phyloP scores from a whole-genome alignment of 37 sponge, comb jelly and placozoan species.

The Hexactinellida sp. region DNA sequence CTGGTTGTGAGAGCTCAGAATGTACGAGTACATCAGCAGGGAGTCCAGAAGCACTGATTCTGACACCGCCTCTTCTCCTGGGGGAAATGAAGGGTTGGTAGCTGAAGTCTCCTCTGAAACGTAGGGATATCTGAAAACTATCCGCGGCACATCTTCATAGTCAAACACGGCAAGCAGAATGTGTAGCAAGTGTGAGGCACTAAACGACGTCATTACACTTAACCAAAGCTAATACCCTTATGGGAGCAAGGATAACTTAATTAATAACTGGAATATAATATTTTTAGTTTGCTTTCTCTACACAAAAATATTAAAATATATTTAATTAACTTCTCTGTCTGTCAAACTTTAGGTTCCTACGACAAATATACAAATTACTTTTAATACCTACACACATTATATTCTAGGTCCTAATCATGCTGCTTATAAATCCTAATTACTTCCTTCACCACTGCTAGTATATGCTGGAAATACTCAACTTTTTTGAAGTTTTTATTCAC shows the following conservation, averaged over 20 bases:
- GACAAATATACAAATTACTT: neutral
- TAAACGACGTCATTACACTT: slow-evolving; percentile 2
- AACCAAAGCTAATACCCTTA: no score
- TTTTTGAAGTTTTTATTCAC: neutral
- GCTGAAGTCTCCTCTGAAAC: neutral
- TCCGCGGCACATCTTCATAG: neutral
- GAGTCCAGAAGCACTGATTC: neutral
- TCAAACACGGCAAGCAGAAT: neutral
- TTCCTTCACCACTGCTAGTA: neutral
- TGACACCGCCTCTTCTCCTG: neutral
- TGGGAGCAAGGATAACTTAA: no score
- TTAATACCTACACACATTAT: no score
- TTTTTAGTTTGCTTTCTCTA: no score
- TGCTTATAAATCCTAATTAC: neutral
- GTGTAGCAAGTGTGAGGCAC: neutral
- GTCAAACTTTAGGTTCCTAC: no score
- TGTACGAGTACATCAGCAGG: neutral
- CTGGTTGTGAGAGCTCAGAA: neutral
- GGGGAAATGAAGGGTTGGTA: neutral
- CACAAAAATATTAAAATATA: no score
- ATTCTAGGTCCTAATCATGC: neutral
- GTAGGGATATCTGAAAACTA: neutral
- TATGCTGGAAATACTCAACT: neutral
- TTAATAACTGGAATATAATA: no score
- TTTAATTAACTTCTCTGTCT: no score